These are phyloP conservation scores for Apostichopus californicus DNA, from an alignment of 35 echinoderm and acorn worm species.

Conservation along the genomic window DNA sequence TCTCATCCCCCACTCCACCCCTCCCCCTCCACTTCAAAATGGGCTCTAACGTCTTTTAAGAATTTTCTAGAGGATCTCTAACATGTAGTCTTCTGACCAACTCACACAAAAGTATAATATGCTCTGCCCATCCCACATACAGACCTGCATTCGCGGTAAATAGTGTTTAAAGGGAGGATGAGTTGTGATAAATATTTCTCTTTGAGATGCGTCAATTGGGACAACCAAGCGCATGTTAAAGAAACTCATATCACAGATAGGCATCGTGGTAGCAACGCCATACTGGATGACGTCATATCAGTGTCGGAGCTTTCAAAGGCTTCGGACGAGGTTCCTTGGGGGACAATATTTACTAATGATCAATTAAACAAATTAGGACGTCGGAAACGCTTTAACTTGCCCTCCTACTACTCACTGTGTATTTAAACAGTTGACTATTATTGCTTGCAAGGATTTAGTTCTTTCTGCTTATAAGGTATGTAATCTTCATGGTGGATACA, in stretches of 20 bases:
- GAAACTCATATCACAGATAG: neutral
- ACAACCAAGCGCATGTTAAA: neutral
- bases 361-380: slow-evolving; percentile 44
- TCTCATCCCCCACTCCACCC: too few species aligned
- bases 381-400: neutral
- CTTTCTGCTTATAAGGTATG: neutral
- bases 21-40: too few species aligned
- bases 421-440: neutral
- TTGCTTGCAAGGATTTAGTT: neutral
- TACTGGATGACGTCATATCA: neutral
- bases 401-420: neutral
- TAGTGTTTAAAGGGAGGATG: neutral
- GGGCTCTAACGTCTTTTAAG: too few species aligned
- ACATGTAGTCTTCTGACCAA: too few species aligned
- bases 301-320: neutral
- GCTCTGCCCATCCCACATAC: too few species aligned
- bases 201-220: neutral
- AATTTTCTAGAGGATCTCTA: too few species aligned
- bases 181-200: neutral
- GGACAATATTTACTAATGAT: slow-evolving; percentile 3
- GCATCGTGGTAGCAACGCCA: neutral
- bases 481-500: neutral
- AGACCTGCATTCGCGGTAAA: neutral
- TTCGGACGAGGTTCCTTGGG: neutral
- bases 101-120: too few species aligned